These are phyloP conservation scores for Adoxophyes honmai DNA, from an alignment of 1,140 invertebrate genomes.

Conservation along the genomic window DNA sequence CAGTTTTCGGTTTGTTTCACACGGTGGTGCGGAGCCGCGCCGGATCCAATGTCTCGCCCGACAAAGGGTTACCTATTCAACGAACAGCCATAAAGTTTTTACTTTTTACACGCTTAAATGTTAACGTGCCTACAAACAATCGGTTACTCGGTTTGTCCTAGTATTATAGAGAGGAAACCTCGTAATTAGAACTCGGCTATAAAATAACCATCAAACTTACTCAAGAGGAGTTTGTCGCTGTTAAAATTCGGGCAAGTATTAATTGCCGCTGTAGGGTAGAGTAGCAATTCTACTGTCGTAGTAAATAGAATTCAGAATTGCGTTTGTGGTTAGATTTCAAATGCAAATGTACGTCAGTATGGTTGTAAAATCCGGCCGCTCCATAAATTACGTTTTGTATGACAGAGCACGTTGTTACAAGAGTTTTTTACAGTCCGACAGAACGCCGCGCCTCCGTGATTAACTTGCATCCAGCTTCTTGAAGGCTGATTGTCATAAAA, in stretches of 20 bases:
- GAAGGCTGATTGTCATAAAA: constrained; percentile 13
- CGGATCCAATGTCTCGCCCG: constrained; percentile 18
- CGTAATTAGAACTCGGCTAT: constrained; percentile 65
- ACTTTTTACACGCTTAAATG: constrained; percentile 53
- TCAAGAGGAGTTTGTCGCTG: constrained; percentile 50
- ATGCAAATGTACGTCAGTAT: neutral
- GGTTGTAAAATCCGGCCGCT: constrained; percentile 36
- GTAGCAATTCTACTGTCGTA: neutral
- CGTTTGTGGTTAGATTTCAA: neutral
- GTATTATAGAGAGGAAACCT: constrained; percentile 55
- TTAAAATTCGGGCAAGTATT: constrained; percentile 28
- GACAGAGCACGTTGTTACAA: constrained; percentile 56
- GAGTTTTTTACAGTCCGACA: constrained; percentile 55
- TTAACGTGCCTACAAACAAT: constrained; percentile 56
- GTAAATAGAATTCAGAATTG: neutral
- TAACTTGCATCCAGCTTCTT: constrained; percentile 29
- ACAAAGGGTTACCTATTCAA: constrained; percentile 59
- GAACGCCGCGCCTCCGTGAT: constrained; percentile 41
- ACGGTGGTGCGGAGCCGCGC: too few relatives aligned
- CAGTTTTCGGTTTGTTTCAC: too few relatives aligned
- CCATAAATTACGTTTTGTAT: constrained; percentile 57
- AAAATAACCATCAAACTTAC: constrained; percentile 71
- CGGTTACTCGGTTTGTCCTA: constrained; percentile 44
- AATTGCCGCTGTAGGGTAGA: neutral
- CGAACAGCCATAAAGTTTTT: constrained; percentile 59